Conservation (phyloP, 1,140 invertebrate genomes). For the Trachymyrmex septentrionalis region DNA sequence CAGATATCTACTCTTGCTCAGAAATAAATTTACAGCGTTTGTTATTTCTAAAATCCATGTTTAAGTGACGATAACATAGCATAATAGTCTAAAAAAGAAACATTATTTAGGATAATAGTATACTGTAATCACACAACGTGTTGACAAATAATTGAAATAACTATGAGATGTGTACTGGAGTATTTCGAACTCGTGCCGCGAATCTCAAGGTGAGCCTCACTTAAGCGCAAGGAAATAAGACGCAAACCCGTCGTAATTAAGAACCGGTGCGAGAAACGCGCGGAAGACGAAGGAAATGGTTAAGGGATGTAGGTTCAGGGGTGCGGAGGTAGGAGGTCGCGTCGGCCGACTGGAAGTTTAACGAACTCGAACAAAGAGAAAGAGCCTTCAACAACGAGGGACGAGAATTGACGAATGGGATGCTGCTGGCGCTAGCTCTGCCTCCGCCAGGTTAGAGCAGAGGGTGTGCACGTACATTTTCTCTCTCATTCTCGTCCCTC, state of each 20-base stretch:
- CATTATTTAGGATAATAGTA: background rate
- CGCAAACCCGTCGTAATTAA: slow-evolving; percentile 48
- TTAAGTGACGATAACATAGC: background rate
- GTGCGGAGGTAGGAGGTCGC: slow-evolving; percentile 31
- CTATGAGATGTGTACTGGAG: background rate
- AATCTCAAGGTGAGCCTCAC: slow-evolving; percentile 24
- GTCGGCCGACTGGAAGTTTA: slow-evolving; percentile 74
- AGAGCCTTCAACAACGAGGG: slow-evolving; percentile 60
- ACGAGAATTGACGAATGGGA: slow-evolving; percentile 76
- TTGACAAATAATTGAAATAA: slow-evolving; percentile 5
- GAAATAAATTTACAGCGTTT: background rate
- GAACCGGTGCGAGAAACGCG: slow-evolving; percentile 7
- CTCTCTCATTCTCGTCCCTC: slow-evolving; percentile 58
- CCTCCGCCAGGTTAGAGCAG: slow-evolving; percentile 61
- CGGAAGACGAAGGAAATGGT: slow-evolving; percentile 39
- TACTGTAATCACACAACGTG: background rate
- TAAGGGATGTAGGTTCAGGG: slow-evolving; percentile 45
- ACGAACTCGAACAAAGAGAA: slow-evolving; percentile 79
- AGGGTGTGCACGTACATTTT: slow-evolving; percentile 65
- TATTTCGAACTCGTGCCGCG: background rate
- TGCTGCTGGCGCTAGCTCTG: slow-evolving; percentile 64
- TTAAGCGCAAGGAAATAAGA: slow-evolving; percentile 48
- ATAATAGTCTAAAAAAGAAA: background rate
- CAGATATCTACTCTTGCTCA: background rate
- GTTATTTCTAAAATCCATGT: background rate